Conservation (phyloP, 2,888 invertebrate species). For the Ptilodon capucinus region DNA sequence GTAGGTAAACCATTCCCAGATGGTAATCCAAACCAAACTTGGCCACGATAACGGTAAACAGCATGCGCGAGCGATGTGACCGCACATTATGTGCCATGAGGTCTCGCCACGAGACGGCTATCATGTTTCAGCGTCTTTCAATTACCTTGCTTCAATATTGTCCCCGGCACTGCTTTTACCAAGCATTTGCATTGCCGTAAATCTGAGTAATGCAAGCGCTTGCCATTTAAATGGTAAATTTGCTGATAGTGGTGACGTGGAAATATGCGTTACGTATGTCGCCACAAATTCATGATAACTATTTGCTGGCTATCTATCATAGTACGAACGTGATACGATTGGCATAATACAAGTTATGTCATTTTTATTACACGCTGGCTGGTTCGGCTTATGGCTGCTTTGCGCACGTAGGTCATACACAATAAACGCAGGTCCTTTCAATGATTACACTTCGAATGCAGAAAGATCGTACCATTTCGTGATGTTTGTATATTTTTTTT, state of each 20-base stretch:
- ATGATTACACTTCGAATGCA: not conserved
- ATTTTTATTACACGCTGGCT: not conserved
- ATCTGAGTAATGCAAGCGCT: constrained; percentile 2
- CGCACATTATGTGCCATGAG: constrained; percentile 22
- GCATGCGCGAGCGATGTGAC: constrained; percentile 13
- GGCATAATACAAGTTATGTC: not conserved
- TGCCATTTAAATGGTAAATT: not conserved
- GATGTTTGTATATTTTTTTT: not conserved
- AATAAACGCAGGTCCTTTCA: not conserved
- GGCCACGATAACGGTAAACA: constrained; percentile 24
- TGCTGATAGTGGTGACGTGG: constrained; percentile 8
- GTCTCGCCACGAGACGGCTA: constrained; percentile 12
- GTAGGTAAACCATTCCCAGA: too few relatives aligned
- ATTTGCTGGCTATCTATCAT: not conserved
- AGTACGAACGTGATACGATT: not conserved
- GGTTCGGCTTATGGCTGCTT: too few relatives aligned
- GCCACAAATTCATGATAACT: not conserved
- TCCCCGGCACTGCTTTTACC: constrained; percentile 10
- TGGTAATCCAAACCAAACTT: constrained; percentile 8
- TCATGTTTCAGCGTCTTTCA: constrained; percentile 27
- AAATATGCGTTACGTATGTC: constrained; percentile 7
- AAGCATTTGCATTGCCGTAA: constrained; percentile 7
- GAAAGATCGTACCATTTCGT: not conserved
- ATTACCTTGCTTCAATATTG: constrained; percentile 22
- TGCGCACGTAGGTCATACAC: too few relatives aligned